phyloP scores from a whole-genome alignment of 2,113 vertebrate genomes.

The Raphicerus campestris region DNA sequence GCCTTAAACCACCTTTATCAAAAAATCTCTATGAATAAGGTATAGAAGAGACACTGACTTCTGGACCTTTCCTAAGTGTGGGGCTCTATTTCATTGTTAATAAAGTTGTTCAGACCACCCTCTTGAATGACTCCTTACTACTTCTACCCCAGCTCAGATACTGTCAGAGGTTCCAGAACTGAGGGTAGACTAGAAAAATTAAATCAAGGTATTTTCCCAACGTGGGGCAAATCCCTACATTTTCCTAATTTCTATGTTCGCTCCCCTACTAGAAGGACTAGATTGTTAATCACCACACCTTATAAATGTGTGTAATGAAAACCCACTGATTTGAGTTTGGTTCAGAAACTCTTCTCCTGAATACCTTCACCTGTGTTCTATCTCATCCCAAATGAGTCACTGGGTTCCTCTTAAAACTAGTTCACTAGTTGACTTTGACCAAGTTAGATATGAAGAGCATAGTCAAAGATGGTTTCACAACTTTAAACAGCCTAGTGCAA shows the following conservation, averaged over 20 bases:
- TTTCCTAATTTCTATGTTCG: neutral
- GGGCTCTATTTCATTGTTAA: neutral
- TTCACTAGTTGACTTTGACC: neutral
- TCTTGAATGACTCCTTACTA: neutral
- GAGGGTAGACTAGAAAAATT: neutral
- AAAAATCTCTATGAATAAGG: neutral
- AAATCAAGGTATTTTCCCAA: neutral
- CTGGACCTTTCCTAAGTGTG: neutral
- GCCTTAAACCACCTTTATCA: neutral
- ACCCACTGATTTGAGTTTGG: neutral
- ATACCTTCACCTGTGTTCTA: neutral
- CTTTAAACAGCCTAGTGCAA: neutral
- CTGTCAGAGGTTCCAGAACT: neutral
- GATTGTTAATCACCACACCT: neutral
- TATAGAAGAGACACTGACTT: neutral
- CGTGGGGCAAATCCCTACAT: neutral
- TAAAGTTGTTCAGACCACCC: neutral
- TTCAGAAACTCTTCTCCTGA: neutral
- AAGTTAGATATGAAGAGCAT: neutral
- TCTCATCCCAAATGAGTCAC: neutral
- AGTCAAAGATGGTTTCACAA: neutral
- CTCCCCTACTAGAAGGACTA: too few species aligned
- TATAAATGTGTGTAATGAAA: neutral
- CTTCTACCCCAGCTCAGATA: neutral
- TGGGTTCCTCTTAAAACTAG: neutral